These are phyloP conservation scores for Brenthis ino DNA, from an alignment of 2,888 invertebrate genomes.

Conservation along the genomic window DNA sequence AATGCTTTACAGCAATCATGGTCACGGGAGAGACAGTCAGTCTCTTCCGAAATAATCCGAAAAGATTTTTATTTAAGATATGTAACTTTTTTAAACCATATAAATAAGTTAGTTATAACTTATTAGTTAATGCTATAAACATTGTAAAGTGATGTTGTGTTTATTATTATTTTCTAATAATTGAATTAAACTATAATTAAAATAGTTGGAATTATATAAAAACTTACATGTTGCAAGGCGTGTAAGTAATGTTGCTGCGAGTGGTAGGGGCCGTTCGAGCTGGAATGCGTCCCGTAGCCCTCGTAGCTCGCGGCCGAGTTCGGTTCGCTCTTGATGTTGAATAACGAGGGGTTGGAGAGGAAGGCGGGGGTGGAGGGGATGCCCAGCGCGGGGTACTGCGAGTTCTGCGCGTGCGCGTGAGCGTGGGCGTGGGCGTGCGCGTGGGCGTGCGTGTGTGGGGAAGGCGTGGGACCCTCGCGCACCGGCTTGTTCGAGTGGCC, in stretches of 20 bases:
- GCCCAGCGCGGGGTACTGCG: constrained; percentile 55
- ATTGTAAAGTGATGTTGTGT: neutral
- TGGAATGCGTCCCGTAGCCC: constrained; percentile 57
- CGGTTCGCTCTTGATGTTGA: constrained; percentile 78
- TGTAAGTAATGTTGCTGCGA: constrained; percentile 82
- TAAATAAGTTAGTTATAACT: too few relatives aligned
- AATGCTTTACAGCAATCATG: too few relatives aligned
- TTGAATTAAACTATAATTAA: too few relatives aligned
- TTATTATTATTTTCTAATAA: neutral
- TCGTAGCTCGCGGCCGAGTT: constrained; percentile 59
- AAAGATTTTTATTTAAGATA: too few relatives aligned
- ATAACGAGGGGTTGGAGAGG: constrained; percentile 64
- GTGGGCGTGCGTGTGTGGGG: constrained; percentile 59
- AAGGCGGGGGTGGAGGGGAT: constrained; percentile 58
- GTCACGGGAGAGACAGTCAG: too few relatives aligned
- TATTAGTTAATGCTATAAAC: too few relatives aligned
- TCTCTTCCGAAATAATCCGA: too few relatives aligned
- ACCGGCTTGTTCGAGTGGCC: constrained; percentile 56
- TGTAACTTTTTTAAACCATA: too few relatives aligned
- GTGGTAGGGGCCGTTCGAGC: constrained; percentile 58
- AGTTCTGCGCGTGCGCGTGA: constrained; percentile 77
- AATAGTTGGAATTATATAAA: neutral
- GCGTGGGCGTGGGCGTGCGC: constrained; percentile 42
- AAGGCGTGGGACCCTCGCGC: constrained; percentile 67
- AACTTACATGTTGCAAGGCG: constrained; percentile 67